phyloP scores from a whole-genome alignment of 1,140 invertebrate genomes.

The Linepithema humile region DNA sequence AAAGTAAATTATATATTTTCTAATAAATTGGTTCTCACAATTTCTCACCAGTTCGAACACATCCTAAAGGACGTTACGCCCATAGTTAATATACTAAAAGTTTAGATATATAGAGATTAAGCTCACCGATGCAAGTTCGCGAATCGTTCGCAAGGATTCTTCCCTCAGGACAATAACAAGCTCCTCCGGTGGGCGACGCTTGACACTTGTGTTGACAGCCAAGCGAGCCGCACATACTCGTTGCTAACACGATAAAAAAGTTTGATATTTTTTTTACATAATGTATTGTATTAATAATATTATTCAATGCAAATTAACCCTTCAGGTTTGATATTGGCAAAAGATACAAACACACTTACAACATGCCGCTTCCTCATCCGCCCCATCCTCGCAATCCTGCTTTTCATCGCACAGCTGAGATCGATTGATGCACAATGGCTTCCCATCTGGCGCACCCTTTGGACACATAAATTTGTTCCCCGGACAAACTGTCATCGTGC shows the following conservation, averaged over 20 bases:
- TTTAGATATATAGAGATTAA: not conserved
- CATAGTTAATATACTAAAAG: too few species aligned
- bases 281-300: too few species aligned
- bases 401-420: conserved; percentile 95
- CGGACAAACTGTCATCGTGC: conserved; percentile 94
- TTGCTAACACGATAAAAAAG: conserved; percentile 85
- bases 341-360: conserved; percentile 87
- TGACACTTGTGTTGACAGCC: conserved; percentile 96
- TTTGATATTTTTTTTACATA: not conserved
- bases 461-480: conserved; percentile 97
- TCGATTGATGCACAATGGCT: conserved; percentile 94
- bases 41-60: too few species aligned
- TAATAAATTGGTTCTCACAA: too few species aligned
- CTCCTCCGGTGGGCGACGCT: conserved; percentile 94
- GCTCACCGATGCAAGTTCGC: conserved; percentile 91
- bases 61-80: too few species aligned
- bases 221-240: conserved; percentile 90
- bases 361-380: conserved; percentile 95
- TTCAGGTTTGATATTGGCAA: not conserved
- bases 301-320: too few species aligned
- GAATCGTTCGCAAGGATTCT: conserved; percentile 91
- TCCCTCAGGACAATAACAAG: conserved; percentile 94
- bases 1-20: too few species aligned
- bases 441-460: conserved; percentile 87
- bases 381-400: conserved; percentile 94